Evolutionary conservation across 1,140 invertebrate species (phyloP), one percentile per base, ranked within the genome.

Genomic region (Harlomillsia oculata): DNA sequence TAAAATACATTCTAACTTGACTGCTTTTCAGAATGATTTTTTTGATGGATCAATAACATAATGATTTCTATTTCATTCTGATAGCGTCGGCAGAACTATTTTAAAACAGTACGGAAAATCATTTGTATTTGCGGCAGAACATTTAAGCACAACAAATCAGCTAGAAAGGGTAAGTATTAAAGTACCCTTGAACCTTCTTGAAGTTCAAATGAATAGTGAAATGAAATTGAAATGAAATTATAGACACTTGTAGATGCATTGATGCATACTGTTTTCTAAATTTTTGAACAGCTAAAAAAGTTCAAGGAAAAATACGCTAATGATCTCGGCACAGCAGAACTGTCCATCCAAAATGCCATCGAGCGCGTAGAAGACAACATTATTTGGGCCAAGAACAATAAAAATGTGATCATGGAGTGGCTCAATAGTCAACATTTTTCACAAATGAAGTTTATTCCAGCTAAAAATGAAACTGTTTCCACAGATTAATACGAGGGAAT

Each of bases 331-430:
- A 73, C 76, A 4, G 78, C 77, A 1, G 71, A 73, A 1, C 71
- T 86, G 46, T 80, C 83, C 1, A 78, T 87, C 0, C 76, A 83
- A 53, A 87, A 91, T 70, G 79, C 83, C 0, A 72, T 89, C 2
- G 87, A 92, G 66, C 78, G 84, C 37, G 81, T 81, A 0, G 77
- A 82, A 66, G 80, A 83, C 3, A 90, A 90, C 66, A 80, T 88
- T 0, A 75, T 80, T 43, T 93, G 87, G 87, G 81, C 86, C 75
- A 72, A 83, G 21, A 75, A 72, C 43, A 85, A 89, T 72, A 84
- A 83, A 62, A 72, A 77, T 18, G 74, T 74, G 0, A 87, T 93
- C 32, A 74, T 80, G 1, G 70, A 79, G 16, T 92, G 87, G 87
- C n/a, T n/a, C n/a, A n/a, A n/a, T n/a, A n/a, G n/a, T n/a, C n/a